Conservation (phyloP, 1,140 invertebrate genomes). For the Metopolophium dirhodum region DNA sequence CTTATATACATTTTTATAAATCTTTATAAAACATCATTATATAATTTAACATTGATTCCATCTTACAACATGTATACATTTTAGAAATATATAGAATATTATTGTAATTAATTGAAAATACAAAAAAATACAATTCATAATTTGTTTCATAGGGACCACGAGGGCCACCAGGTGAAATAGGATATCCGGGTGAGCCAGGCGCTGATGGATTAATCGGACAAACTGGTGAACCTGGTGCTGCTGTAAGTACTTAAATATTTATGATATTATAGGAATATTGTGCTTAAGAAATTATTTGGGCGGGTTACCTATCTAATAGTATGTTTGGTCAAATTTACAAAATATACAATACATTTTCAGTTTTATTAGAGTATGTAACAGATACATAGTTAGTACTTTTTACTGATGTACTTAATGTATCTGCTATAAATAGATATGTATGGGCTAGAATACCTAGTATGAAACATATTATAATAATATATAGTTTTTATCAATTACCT, state of each 20-base stretch:
- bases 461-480: no score
- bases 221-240: conserved; percentile 69
- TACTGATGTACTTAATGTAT: background rate
- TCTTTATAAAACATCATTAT: background rate
- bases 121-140: background rate
- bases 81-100: background rate
- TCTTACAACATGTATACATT: background rate
- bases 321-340: background rate
- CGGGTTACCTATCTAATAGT: background rate
- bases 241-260: conserved; percentile 65
- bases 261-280: no score
- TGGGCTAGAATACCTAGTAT: no score
- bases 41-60: background rate
- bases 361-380: no score
- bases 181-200: conserved; percentile 63
- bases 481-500: background rate
- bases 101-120: background rate
- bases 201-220: conserved; percentile 63
- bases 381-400: background rate
- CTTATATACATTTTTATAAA: background rate
- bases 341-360: no score
- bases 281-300: background rate
- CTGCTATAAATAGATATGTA: background rate
- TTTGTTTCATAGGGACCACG: conserved; percentile 64
- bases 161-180: conserved; percentile 69